These are phyloP conservation scores for Leucophenga maculata DNA, from an alignment of 2,888 invertebrate species.

Conservation along the genomic window DNA sequence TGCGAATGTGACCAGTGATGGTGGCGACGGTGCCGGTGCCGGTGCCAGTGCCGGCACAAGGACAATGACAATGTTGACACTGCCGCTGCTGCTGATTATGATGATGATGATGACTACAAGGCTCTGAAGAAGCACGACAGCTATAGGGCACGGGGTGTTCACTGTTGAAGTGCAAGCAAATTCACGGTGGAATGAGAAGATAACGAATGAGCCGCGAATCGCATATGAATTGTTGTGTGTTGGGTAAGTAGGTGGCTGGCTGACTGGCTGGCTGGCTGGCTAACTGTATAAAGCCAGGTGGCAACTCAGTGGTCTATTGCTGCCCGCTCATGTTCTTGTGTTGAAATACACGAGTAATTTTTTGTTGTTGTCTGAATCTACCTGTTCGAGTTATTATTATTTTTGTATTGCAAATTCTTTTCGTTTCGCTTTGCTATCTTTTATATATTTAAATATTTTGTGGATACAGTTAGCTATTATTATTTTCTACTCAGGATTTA, in stretches of 20 bases:
- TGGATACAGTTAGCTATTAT: background rate
- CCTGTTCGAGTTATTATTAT: conserved; percentile 25
- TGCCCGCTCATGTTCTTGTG: background rate
- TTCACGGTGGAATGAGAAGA: background rate
- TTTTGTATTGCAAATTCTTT: background rate
- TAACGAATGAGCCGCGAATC: background rate
- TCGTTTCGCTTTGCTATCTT: background rate
- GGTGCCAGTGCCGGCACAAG: background rate
- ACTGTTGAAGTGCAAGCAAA: conserved; percentile 10
- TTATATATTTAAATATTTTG: background rate
- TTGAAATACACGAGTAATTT: background rate
- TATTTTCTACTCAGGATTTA: background rate
- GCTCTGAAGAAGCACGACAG: background rate
- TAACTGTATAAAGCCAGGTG: no score
- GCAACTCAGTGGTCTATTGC: no score
- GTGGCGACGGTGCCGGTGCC: background rate
- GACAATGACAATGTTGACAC: conserved; percentile 12
- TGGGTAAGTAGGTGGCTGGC: background rate
- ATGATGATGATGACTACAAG: conserved; percentile 1
- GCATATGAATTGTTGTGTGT: background rate
- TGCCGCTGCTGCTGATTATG: background rate
- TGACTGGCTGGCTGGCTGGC: background rate
- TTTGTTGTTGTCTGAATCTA: conserved; percentile 21
- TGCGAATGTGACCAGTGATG: background rate
- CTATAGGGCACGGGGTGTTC: background rate